Base-by-base conservation (phyloP, 2,797 vertebrate genomes). In the Cryptoprocta ferox region DNA sequence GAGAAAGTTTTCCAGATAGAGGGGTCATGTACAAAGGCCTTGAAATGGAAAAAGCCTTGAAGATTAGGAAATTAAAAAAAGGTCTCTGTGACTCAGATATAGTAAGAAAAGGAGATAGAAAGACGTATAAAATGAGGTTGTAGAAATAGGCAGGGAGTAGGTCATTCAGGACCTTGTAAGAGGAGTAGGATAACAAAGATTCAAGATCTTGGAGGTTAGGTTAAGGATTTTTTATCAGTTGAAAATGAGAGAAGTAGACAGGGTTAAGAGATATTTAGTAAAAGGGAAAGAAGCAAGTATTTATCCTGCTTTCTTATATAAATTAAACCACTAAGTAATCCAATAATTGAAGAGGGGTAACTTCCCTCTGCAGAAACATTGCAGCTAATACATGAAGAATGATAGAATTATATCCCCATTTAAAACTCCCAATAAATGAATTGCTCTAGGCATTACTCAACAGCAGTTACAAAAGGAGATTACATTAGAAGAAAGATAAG, bases 271-370 rank as follows among this genome's bases (percentile, higher is more conserved):
- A 92, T 66, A 75, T 16, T 78, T 90, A 21, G 8, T 86, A 48
- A 78, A 79, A 89, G 16, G n/a, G 75, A 78, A 89, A 86, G n/a
- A 90, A 48, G 78, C 63, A 90, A 90, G 56, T 28, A 86, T 78
- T 68, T 93, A 28, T n/a, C n/a, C 5, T 59, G 30, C 50, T 68
- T 95, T 93, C 53, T 53, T 73, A 80, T 15, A 42, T 61, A 75
- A 50, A 66, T 16, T 26, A 50, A 68, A 53, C 39, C 30, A 63
- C 28, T 45, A 68, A 16, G 76, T 84, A 92, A 81, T 92, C n/a
- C 61, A 80, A 53, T 75, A 80, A 93, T 56, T 45, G 21, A 84
- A 73, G 76, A 79, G 32, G 24, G 26, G 21, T 10, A 3, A 45
- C 73, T 87, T 83, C 39, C n/a, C 73, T 93, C 70, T 82, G 32